These are phyloP conservation scores for Dendropsophus ebraccatus DNA, from an alignment of 2,113 vertebrate genomes.

Conservation along the genomic window DNA sequence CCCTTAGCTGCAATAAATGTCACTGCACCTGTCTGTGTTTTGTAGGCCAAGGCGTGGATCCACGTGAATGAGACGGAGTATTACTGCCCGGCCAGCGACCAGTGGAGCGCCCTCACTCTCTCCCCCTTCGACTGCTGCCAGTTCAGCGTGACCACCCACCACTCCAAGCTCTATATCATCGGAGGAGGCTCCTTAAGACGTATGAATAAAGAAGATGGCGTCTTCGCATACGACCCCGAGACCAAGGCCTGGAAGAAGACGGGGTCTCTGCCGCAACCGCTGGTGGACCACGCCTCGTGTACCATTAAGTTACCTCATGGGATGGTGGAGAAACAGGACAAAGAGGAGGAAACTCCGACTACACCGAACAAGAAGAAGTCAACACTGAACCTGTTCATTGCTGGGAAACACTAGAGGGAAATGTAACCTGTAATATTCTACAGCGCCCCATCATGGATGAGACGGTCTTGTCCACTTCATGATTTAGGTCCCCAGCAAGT, in stretches of 20 bases:
- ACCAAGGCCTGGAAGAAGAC: slow-evolving; percentile 53
- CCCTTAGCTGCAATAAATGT: no score
- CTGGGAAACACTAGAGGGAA: slow-evolving; percentile 40
- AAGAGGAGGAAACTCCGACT: neutral
- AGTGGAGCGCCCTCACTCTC: slow-evolving; percentile 61
- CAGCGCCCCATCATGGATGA: no score
- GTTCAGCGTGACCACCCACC: slow-evolving; percentile 60
- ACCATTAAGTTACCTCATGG: slow-evolving; percentile 56
- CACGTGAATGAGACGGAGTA: slow-evolving; percentile 60
- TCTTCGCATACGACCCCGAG: slow-evolving; percentile 63
- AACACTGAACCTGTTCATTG: slow-evolving; percentile 53
- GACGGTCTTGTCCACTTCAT: no score
- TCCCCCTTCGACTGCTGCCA: slow-evolving; percentile 63
- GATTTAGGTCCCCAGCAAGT: no score
- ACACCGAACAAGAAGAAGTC: slow-evolving; percentile 41
- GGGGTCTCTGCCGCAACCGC: slow-evolving; percentile 61
- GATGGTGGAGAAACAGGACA: neutral
- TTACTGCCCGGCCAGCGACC: slow-evolving; percentile 65
- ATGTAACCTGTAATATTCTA: no score
- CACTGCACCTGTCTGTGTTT: neutral
- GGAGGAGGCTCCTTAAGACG: slow-evolving; percentile 60
- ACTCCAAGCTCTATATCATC: slow-evolving; percentile 46
- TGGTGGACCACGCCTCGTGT: slow-evolving; percentile 66
- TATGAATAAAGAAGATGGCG: slow-evolving; percentile 60
- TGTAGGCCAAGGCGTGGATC: slow-evolving; percentile 63